Conservation (phyloP, 1,140 invertebrate genomes). For the Teleopsis dalmanni region DNA sequence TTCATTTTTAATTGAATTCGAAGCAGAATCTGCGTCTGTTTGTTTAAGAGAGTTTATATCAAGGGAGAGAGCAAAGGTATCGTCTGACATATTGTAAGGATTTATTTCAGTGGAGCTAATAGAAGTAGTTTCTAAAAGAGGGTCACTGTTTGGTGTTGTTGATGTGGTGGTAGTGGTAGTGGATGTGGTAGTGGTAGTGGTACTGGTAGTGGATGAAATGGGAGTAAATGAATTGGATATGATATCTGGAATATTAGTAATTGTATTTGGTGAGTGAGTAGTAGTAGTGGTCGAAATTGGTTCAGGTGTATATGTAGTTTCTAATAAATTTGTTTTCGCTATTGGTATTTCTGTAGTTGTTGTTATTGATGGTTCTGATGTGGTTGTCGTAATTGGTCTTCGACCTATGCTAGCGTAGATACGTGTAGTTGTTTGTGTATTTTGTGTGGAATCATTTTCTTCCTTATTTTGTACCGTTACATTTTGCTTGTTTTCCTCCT, state of each 20-base stretch:
- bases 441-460: conserved; percentile 17
- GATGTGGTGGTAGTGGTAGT: conserved; percentile 19
- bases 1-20: conserved; percentile 3
- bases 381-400: conserved; percentile 26
- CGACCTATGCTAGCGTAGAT: conserved; percentile 40
- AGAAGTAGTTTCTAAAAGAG: conserved; percentile 6
- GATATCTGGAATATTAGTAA: conserved; percentile 25
- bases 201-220: conserved; percentile 36
- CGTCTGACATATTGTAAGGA: not conserved
- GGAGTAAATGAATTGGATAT: conserved; percentile 19
- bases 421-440: conserved; percentile 22
- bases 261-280: conserved; percentile 36
- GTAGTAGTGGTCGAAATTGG: conserved; percentile 40
- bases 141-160: conserved; percentile 3
- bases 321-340: conserved; percentile 17
- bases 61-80: conserved; percentile 13
- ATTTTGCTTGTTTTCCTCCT: conserved; percentile 31
- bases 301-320: conserved; percentile 33
- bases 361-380: conserved; percentile 34
- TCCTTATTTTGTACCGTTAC: conserved; percentile 38
- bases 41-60: conserved; percentile 22
- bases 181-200: conserved; percentile 40
- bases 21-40: conserved; percentile 3
- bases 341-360: conserved; percentile 33
- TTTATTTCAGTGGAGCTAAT: not conserved